Evolutionary conservation across 2,113 vertebrate species (phyloP), one percentile per base, ranked within the genome.

Genomic region (Oxyura jamaicensis): DNA sequence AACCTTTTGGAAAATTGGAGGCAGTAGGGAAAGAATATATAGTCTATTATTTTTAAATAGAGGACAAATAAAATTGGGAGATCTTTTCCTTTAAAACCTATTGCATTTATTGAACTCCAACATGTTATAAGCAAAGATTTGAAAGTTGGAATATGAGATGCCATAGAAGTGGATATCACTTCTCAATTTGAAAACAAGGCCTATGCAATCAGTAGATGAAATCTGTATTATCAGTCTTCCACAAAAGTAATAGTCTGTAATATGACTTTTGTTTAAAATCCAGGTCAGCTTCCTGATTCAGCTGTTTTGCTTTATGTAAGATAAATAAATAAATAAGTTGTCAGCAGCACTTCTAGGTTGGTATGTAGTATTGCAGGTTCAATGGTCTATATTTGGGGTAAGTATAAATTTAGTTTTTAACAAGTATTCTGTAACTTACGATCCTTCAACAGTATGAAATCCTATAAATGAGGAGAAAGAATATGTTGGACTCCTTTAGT

Each of bases 171-270:
- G 62, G 67, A 79, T 92, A 69, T 4, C 44, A 62, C 60, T 94
- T 95, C 78, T 94, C 89, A 95, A 92, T 95, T 83, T 84, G 84
- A 82, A 88, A 48, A 33, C 28, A 58, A 66, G 41, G 13, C 79
- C 42, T 84, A 0, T 87, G 41, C 44, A 62, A n/a, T 88, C 62
- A 73, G 79, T 90, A 82, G 48, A 28, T 91, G 46, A 84, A 72
- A 60, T 48, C 22, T 72, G 5, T 16, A 5, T 80, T 83, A 67
- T 36, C 36, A 63, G 18, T 15, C 42, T 52, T 86, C 68, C 56
- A 75, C 26, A 17, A 36, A 78, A 88, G 69, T 88, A 41, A 33
- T 8, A 13, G 36, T 62, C 71, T 67, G 52, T 36, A 60, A 68
- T 72, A 63, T 42, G 63, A 6, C 53, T 33, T 42, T n/a, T 42